Percentiles rank a stretch among this genome's conserved stretches.
Conservation (phyloP, 2,888 invertebrate genomes). For the Fabriciana adippe region DNA sequence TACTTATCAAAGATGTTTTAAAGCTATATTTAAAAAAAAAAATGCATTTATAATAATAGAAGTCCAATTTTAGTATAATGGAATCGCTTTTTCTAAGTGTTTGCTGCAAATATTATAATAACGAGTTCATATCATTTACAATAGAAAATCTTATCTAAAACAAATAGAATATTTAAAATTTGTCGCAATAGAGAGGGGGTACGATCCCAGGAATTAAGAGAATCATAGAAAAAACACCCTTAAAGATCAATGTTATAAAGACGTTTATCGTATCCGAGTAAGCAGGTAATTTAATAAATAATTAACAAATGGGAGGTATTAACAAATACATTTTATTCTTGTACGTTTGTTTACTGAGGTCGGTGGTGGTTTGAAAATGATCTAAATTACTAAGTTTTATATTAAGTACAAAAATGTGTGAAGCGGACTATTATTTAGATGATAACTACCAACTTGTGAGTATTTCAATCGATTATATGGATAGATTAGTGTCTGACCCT, state of each 20-base stretch:
- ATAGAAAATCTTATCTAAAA: constrained; percentile 7
- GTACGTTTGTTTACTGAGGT: neutral
- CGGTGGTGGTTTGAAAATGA: constrained; percentile 6
- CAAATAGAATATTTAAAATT: neutral
- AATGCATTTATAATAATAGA: too few relatives aligned
- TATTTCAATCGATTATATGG: constrained; percentile 12
- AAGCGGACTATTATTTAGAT: constrained; percentile 46
- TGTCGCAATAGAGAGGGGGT: constrained; percentile 1
- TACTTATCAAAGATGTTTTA: too few relatives aligned
- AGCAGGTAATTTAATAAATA: constrained; percentile 1
- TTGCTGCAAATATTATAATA: too few relatives aligned
- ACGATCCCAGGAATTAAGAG: neutral
- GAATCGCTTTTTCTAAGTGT: too few relatives aligned
- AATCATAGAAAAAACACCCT: neutral
- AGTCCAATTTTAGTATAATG: too few relatives aligned
- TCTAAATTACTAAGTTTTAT: neutral
- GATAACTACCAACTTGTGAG: constrained; percentile 50
- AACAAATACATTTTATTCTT: constrained; percentile 7
- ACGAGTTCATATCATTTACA: neutral
- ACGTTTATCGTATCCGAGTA: neutral
- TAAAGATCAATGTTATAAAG: neutral
- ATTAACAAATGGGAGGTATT: constrained; percentile 20
- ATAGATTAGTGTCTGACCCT: too few relatives aligned
- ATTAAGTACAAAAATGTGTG: constrained; percentile 7
- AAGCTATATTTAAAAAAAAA: too few relatives aligned